Evolutionary conservation across 2,888 invertebrate species (phyloP), one percentile per base, ranked within the genome.

Genomic region (Latheticus oryzae): DNA sequence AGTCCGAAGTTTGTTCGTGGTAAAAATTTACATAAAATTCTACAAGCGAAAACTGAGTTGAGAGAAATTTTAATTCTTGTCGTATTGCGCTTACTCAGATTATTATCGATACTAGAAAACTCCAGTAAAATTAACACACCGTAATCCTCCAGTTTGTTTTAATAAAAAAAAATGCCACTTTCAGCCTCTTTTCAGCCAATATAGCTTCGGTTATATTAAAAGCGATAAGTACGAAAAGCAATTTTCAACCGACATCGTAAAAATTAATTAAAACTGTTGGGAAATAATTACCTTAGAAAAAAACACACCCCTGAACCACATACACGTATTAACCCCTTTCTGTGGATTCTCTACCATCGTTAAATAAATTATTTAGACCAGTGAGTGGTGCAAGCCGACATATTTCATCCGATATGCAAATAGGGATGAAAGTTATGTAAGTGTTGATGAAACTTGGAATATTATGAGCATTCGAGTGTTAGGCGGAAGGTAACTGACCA

Each of bases 341-440:
- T 23, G n/a, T n/a, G n/a, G n/a, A n/a, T n/a, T n/a, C n/a, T n/a
- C n/a, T n/a, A n/a, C n/a, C n/a, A n/a, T n/a, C n/a, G 30, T 24
- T 21, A 13, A 35, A 47, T 24, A 13, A 26, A 38, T 37, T 38
- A 38, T 50, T 38, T 38, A 38, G 50, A n/a, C 15, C 17, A 33
- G 50, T 15, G 33, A 47, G 33, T 21, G 42, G 42, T 26, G 26
- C 42, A 38, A 38, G 23, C 38, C 38, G 26, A 5, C 24, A 24
- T 50, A 50, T 50, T 47, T 50, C 38, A 50, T 37, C 26, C 32
- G 13, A 26, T 50, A 50, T 50, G 50, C 38, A 50, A 50, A 50
- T 50, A 28, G 37, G 16, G 37, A 11, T 26, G 28, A 8, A 50
- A 38, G 21, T 50, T 50, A 28, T 47, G 30, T 26, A 50, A 50